Evolutionary conservation across 1,140 invertebrate species (phyloP).

Genomic region (Trissolcus basalis): DNA sequence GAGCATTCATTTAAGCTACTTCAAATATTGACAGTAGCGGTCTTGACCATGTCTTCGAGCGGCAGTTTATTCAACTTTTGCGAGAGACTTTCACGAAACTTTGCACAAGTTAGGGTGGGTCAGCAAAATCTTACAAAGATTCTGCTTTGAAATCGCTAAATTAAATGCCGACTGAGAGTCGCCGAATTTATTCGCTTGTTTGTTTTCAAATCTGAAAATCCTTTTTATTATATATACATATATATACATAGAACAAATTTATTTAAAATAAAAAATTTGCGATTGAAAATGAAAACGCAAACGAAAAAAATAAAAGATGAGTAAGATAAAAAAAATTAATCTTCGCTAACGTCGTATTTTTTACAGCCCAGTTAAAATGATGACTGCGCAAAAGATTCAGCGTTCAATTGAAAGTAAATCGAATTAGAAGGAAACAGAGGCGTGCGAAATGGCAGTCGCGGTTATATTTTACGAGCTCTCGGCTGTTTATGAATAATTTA

Average conservation of each 20-base stretch:
- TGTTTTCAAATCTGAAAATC: constrained; percentile 28
- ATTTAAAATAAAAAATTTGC: too few species aligned
- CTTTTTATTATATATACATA: constrained; percentile 31
- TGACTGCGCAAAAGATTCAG: constrained; percentile 42
- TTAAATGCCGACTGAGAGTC: constrained; percentile 44
- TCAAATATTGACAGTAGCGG: constrained; percentile 48
- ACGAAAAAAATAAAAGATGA: too few species aligned
- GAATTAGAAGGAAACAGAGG: constrained; percentile 56
- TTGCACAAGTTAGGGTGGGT: constrained; percentile 38
- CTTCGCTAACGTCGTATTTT: neutral
- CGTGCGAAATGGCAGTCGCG: constrained; percentile 60
- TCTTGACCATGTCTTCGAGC: constrained; percentile 43
- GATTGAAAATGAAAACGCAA: too few species aligned
- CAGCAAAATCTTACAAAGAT: constrained; percentile 55
- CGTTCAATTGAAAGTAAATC: constrained; percentile 51
- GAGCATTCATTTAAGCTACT: constrained; percentile 33
- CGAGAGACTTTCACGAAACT: constrained; percentile 46
- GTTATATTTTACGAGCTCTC: constrained; percentile 69
- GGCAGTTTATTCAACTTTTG: constrained; percentile 49
- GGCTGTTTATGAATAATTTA: constrained; percentile 72
- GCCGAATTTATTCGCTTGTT: constrained; percentile 58
- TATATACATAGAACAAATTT: too few species aligned
- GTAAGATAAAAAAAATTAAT: neutral
- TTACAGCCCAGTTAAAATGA: constrained; percentile 35
- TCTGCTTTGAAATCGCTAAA: constrained; percentile 38